These are phyloP conservation scores for Numida meleagris DNA, from an alignment of 2,113 vertebrate genomes.

Conservation along the genomic window DNA sequence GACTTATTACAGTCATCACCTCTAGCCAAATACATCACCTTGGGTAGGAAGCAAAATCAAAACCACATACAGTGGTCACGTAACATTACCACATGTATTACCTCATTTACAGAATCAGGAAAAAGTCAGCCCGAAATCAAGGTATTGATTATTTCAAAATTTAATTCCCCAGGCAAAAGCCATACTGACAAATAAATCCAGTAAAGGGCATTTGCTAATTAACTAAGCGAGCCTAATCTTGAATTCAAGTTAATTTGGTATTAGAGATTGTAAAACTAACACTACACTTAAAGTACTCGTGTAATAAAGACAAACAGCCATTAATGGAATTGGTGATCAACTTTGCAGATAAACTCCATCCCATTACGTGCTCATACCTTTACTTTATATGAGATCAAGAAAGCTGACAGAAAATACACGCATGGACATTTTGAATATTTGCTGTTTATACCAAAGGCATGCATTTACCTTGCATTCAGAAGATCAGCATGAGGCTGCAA, in stretches of 20 bases:
- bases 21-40: neutral
- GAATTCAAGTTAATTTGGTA: slow-evolving; percentile 23
- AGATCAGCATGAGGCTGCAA: neutral
- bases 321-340: neutral
- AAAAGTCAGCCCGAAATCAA: neutral
- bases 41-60: neutral
- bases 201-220: neutral
- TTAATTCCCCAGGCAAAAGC: neutral
- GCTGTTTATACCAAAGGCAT: neutral
- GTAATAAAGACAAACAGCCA: neutral
- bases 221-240: neutral
- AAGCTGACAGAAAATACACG: neutral
- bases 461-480: neutral
- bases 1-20: neutral
- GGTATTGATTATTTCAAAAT: slow-evolving; percentile 13
- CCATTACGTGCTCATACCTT: neutral
- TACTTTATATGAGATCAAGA: neutral
- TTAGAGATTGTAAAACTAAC: slow-evolving; percentile 22
- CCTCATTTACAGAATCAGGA: neutral
- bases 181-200: neutral
- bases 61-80: neutral
- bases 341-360: neutral
- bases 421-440: neutral
- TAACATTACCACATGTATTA: neutral
- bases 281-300: neutral